Evolutionary conservation across 2,888 invertebrate genomes (phyloP), one percentile per base, ranked within the genome.

Genomic region (Phrixothrix hirtus): DNA sequence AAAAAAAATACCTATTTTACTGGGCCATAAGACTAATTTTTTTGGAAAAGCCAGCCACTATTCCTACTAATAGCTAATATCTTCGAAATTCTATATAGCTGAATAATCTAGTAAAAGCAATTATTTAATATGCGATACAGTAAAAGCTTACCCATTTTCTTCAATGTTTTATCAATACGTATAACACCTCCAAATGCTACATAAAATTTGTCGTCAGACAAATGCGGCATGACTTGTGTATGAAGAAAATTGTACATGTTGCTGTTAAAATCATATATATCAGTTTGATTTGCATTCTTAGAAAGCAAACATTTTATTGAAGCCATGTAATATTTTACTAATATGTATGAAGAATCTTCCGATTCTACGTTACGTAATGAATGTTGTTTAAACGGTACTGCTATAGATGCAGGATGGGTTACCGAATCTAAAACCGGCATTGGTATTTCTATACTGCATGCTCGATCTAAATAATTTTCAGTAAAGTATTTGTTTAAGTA

Each of bases 171-270:
- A 17, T 75, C 66, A 11, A 80, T 70, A 50, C 75, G 59, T 26
- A 73, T 55, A 15, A 75, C 66, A 0, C 75, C 75, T 0, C 75
- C 76, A 52, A 75, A 76, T 9, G 75, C 83, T 2, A 82, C 74
- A 62, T 86, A 86, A 60, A 85, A 78, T 49, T 79, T 77, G 4
- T 84, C 82, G 60, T 86, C 84, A 37, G 76, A 76, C 11, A 86
- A 74, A 64, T 81, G 83, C 1, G 79, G 79, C 5, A 69, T 17
- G 11, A 76, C 75, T 59, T 76, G 77, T 65, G 67, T 64, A 12
- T 70, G 63, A 1, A 86, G 71, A 83, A 85, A 86, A 0, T 69
- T 58, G 55, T 79, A 79, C 29, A 84, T 78, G 49, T 77, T 76
- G 10, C 73, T 70, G 15, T 82, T 79, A 63, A 84, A 86, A 11